Conservation (phyloP, 2,113 vertebrate genomes). For the Cyprinodon tularosa region DNA sequence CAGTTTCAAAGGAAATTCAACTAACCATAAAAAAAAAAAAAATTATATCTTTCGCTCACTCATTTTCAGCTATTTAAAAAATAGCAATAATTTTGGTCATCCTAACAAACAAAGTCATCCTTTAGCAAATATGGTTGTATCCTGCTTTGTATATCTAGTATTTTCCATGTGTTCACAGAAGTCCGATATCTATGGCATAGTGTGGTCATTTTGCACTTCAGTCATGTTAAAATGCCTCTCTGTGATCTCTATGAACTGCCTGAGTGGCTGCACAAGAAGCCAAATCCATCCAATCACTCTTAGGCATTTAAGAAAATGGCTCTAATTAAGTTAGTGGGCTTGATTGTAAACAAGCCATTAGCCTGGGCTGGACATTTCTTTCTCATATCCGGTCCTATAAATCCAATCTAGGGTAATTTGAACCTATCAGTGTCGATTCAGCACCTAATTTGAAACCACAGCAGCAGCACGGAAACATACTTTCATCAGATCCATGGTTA, state of each 20-base stretch:
- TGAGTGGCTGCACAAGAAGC: slow-evolving; percentile 32
- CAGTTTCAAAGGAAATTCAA: too few relatives aligned
- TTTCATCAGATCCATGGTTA: not conserved
- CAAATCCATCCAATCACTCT: slow-evolving; percentile 7
- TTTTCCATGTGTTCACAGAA: slow-evolving; percentile 54
- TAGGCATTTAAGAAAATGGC: slow-evolving; percentile 22
- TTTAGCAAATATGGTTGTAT: slow-evolving; percentile 59
- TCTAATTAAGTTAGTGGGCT: slow-evolving; percentile 19
- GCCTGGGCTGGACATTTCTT: slow-evolving; percentile 10
- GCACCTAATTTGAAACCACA: slow-evolving; percentile 24
- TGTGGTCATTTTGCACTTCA: slow-evolving; percentile 62
- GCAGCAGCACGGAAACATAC: not conserved
- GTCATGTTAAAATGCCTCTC: slow-evolving; percentile 50
- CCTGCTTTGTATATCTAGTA: slow-evolving; percentile 33
- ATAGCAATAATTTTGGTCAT: not conserved
- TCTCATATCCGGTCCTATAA: slow-evolving; percentile 13
- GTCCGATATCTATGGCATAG: slow-evolving; percentile 54
- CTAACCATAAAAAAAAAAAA: too few relatives aligned
- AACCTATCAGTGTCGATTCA: not conserved
- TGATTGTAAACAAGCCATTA: slow-evolving; percentile 31
- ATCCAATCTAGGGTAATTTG: slow-evolving; percentile 20
- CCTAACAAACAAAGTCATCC: not conserved
- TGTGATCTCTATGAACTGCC: slow-evolving; percentile 25
- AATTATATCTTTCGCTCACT: not conserved
- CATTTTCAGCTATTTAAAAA: not conserved